Conservation (phyloP, 1,140 invertebrate genomes). For the Oedothorax gibbosus region DNA sequence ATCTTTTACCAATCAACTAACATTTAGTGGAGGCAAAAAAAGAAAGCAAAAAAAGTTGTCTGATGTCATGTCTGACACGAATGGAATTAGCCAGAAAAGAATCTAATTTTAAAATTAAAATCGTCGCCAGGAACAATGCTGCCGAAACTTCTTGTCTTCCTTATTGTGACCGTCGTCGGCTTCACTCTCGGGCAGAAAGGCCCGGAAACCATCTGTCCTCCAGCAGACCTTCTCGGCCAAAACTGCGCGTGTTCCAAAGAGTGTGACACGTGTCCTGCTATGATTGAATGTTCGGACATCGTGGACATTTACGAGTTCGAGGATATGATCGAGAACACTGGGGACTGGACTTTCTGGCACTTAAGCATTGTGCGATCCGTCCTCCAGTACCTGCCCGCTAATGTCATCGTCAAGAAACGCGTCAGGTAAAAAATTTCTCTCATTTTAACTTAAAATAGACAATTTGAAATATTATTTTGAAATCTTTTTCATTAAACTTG, state of each 20-base stretch:
- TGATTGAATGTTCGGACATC: neutral
- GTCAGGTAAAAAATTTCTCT: neutral
- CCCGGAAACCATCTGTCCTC: constrained; percentile 3
- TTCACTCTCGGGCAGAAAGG: neutral
- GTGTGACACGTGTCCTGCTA: neutral
- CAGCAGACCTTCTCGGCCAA: neutral
- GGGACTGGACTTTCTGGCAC: constrained; percentile 9
- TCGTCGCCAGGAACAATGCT: no score
- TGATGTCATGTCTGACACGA: no score
- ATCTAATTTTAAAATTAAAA: no score
- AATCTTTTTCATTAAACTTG: no score
- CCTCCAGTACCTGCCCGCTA: constrained; percentile 4
- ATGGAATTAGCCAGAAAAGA: no score
- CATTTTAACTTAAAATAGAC: no score
- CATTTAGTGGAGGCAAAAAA: no score
- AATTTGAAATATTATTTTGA: no score
- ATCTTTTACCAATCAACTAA: no score
- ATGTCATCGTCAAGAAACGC: neutral
- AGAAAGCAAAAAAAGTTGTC: no score
- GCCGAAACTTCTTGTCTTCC: no score
- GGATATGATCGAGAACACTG: neutral
- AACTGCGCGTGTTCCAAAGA: neutral
- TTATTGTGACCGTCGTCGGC: no score
- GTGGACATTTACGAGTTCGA: neutral
- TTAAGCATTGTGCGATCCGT: constrained; percentile 1